Conservation (phyloP, 2,888 invertebrate species). For the Netelia virgata region DNA sequence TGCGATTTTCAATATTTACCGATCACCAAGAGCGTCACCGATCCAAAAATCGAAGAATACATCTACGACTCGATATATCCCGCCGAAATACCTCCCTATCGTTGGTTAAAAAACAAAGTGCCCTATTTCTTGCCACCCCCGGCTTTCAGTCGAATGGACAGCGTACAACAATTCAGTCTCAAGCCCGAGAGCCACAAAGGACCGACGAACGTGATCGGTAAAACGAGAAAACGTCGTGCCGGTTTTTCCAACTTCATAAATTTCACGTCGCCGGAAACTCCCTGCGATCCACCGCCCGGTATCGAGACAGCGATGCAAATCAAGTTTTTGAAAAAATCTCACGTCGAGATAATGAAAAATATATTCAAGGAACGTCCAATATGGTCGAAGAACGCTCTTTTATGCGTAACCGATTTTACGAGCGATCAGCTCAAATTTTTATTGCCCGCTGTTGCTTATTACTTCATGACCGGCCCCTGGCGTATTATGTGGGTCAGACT, state of each 20-base stretch:
- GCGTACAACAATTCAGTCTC: constrained; percentile 82
- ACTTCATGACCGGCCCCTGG: constrained; percentile 97
- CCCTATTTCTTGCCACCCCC: constrained; percentile 91
- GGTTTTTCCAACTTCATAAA: constrained; percentile 88
- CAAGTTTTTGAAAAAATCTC: constrained; percentile 82
- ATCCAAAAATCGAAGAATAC: constrained; percentile 86
- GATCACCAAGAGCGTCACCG: constrained; percentile 85
- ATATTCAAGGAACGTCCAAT: constrained; percentile 95
- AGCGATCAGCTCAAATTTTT: constrained; percentile 90
- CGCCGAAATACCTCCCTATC: constrained; percentile 85
- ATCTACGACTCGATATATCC: constrained; percentile 89
- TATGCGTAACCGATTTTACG: constrained; percentile 88
- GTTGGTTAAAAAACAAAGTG: constrained; percentile 87
- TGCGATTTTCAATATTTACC: constrained; percentile 98
- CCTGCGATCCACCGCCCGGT: constrained; percentile 87
- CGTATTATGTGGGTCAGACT: constrained; percentile 94
- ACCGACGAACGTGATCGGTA: constrained; percentile 85
- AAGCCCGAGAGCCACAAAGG: constrained; percentile 79
- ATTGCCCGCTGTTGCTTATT: constrained; percentile 94
- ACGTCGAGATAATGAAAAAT: constrained; percentile 81
- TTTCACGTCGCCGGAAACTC: constrained; percentile 89
- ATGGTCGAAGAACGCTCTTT: constrained; percentile 93
- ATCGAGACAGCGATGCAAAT: constrained; percentile 86
- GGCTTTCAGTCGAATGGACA: constrained; percentile 92
- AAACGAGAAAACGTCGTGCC: constrained; percentile 86